Base-by-base conservation (phyloP, 1,140 invertebrate genomes). In the Musca vetustissima region DNA sequence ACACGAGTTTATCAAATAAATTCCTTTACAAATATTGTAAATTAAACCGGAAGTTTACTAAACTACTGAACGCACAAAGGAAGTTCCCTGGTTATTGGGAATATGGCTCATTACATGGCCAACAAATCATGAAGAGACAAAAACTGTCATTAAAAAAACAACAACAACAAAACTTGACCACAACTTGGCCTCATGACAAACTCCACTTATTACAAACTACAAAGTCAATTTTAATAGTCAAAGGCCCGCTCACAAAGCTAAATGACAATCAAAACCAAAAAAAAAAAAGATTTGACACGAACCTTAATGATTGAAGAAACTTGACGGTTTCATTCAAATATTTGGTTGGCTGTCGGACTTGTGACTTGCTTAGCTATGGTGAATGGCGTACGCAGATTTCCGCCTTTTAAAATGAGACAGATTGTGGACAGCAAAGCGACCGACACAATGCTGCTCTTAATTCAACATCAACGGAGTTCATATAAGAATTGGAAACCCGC, bases 241-340 rank as follows among this genome's bases (percentile, higher is more conserved):
- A 43, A 43, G 36, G 13, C 36, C 13, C 55, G 55, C 28, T 36
- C 49, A 19, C 17, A 9, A 19, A 52, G 19, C 57, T 19, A 61
- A 61, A 61, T 61, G 57, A 61, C 57, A 61, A 36, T 61, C n/a
- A 61, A 61, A n/a, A n/a, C n/a, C n/a, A n/a, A n/a, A n/a, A n/a
- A n/a, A n/a, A n/a, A 36, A 57, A 57, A 28, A 57, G n/a, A 61
- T 61, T 61, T 61, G 57, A 61, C 57, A 61, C 57, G 57, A 61
- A 61, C 57, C 36, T 17, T 43, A 61, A 61, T 61, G 57, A 61
- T 61, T 24, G 17, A 36, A 59, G 32, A 43, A 43, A 36, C 28
- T 19, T 21, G 24, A 32, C 8, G 19, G 57, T 59, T 52, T 25
- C 28, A 61, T 15, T 43, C 1, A 21, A n/a, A 17, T 11, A 19